Evolutionary conservation across 2,797 vertebrate species (phyloP), one percentile per base, ranked within the genome.

Genomic region (Chaetodon trifasciatus): DNA sequence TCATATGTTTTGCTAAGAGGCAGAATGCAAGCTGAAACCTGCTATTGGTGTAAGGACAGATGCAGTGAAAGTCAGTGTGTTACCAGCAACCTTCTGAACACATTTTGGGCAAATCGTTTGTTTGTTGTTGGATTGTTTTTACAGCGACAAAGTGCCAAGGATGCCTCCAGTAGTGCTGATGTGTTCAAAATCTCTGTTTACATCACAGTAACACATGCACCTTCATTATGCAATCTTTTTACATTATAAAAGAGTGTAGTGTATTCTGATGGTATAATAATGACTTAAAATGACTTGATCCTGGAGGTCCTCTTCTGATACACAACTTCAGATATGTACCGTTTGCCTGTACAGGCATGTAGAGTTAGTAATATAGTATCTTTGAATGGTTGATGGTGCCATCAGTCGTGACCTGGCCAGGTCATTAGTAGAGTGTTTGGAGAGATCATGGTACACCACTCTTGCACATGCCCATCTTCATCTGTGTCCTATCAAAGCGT

Each of bases 61-160:
- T 68, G 85, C 39, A 82, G 87, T 80, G 40, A 81, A 76, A 83
- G 72, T 76, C 62, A 77, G 37, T 78, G 56, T 75, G 62, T 76
- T 44, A 55, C 32, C 44, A 58, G 40, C 24, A 68, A 72, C 12
- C 21, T 75, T 71, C 15, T 55, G 10, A 75, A 74, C 28, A 78
- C 40, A 68, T 13, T 60, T 65, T 57, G n/a, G 40, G 28, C 28
- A 32, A 32, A 32, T 32, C 4, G 6, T 44, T 44, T 44, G 8
- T 9, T 44, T 9, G 42, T 47, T 68, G 37, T 13, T 1, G 24
- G 16, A 28, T n/a, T 24, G 50, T 64, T 55, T 53, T 24, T 37
- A 42, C 21, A 68, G 24, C 2, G 0, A 24, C 42, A 28, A 60
- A 44, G 19, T 37, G 23, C 19, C 44, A 61, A 44, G 3, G 5